These are phyloP conservation scores for Dromius quadrimaculatus DNA, from an alignment of 2,888 invertebrate species.

Conservation along the genomic window DNA sequence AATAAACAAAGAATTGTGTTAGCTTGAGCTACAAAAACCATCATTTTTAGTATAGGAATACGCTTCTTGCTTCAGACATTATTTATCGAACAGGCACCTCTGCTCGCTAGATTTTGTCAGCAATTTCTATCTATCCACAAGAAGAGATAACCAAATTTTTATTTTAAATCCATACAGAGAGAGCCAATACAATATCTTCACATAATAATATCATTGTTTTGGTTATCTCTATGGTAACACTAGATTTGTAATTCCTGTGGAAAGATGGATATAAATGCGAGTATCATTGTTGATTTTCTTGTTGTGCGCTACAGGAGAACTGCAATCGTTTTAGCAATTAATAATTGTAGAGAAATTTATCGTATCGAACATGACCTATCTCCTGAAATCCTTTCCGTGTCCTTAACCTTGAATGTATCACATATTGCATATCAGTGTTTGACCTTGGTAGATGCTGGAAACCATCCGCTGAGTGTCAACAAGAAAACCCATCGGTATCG, in stretches of 20 bases:
- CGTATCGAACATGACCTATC: constrained; percentile 39
- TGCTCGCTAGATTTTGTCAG: constrained; percentile 1
- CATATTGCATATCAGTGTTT: constrained; percentile 34
- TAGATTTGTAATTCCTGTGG: not conserved
- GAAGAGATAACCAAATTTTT: too few species aligned
- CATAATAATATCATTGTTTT: not conserved
- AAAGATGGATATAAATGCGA: not conserved
- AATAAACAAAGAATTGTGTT: constrained; percentile 35
- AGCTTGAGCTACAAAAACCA: constrained; percentile 41
- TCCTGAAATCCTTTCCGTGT: not conserved
- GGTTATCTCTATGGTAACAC: not conserved
- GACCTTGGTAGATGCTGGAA: not conserved
- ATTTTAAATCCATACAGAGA: not conserved
- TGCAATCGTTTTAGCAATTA: constrained; percentile 50
- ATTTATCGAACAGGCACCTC: constrained; percentile 15
- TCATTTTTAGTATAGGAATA: constrained; percentile 48
- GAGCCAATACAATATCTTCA: not conserved
- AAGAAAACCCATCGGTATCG: not conserved
- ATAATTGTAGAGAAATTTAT: constrained; percentile 52
- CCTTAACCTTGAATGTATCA: constrained; percentile 31
- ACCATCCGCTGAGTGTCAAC: not conserved
- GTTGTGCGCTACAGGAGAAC: constrained; percentile 51
- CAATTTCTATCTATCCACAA: not conserved
- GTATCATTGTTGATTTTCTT: constrained; percentile 48
- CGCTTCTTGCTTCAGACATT: constrained; percentile 44